Evolutionary conservation across 1,140 invertebrate species (phyloP).

Genomic region (Bursaphelenchus mucronatus): DNA sequence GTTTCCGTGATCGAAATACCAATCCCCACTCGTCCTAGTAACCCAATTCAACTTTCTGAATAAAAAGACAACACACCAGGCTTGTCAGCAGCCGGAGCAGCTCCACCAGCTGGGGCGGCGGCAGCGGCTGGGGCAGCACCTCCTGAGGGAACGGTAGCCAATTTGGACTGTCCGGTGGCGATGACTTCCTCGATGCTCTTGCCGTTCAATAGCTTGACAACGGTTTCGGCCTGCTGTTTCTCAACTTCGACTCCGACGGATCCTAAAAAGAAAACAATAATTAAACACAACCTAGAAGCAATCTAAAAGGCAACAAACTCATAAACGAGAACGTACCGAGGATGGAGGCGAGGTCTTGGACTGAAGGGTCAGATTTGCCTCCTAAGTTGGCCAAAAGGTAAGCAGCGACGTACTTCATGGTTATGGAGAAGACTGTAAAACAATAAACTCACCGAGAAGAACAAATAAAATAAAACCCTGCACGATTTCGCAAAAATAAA

Average conservation of each 20-base stretch:
- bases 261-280: constrained; percentile 40
- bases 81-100: constrained; percentile 9
- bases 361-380: constrained; percentile 61
- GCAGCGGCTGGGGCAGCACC: constrained; percentile 49
- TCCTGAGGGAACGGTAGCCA: constrained; percentile 55
- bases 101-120: constrained; percentile 30
- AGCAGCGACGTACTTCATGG: constrained; percentile 66
- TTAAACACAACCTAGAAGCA: constrained; percentile 1
- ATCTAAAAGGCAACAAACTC: not conserved
- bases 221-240: constrained; percentile 53
- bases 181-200: constrained; percentile 57
- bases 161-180: constrained; percentile 46
- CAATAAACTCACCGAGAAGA: constrained; percentile 4
- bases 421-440: constrained; percentile 20
- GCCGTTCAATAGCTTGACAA: constrained; percentile 52
- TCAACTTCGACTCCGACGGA: constrained; percentile 55
- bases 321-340: constrained; percentile 52
- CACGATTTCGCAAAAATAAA: constrained; percentile 4
- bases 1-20: not conserved
- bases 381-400: constrained; percentile 64
- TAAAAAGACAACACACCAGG: constrained; percentile 10
- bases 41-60: not conserved
- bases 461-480: not conserved
- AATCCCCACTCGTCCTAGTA: not conserved
- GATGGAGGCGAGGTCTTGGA: constrained; percentile 63